A percentile compares a stretch with the other conserved stretches of the same genome.
phyloP scores from a whole-genome alignment of 2,113 vertebrate genomes.

The Solea senegalensis region DNA sequence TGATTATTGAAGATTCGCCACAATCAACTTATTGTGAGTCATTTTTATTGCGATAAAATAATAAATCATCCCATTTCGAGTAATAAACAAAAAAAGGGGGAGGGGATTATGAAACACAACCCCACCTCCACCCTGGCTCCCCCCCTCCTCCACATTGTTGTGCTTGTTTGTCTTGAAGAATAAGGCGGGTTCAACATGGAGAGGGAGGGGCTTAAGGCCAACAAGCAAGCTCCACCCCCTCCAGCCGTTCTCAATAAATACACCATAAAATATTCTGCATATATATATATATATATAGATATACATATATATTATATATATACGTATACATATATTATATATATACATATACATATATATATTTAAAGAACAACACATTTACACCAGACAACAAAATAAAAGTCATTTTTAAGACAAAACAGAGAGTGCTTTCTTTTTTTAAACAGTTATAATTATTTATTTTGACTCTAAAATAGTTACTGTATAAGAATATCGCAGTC shows the following conservation, averaged over 20 bases:
- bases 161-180: constrained; percentile 75
- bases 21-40: no score
- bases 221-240: constrained; percentile 67
- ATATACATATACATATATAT: constrained; percentile 83
- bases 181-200: constrained; percentile 69
- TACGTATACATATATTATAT: constrained; percentile 82
- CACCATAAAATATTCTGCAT: constrained; percentile 84
- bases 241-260: constrained; percentile 85
- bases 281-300: constrained; percentile 83
- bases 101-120: neutral
- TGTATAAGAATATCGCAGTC: constrained; percentile 83
- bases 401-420: constrained; percentile 85
- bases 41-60: no score
- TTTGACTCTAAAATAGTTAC: constrained; percentile 81
- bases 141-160: constrained; percentile 73
- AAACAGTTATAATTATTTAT: constrained; percentile 80
- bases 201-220: constrained; percentile 63
- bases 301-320: constrained; percentile 47
- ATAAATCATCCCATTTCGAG: no score
- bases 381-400: constrained; percentile 84
- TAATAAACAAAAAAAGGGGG: no score
- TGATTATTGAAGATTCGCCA: no score
- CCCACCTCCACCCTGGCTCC: constrained; percentile 16
- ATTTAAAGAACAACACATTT: constrained; percentile 80
- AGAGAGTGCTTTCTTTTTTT: constrained; percentile 43